Evolutionary conservation across 2,888 invertebrate species (phyloP), one percentile per base, ranked within the genome.

Genomic region (Caenorhabditis macrosperma): DNA sequence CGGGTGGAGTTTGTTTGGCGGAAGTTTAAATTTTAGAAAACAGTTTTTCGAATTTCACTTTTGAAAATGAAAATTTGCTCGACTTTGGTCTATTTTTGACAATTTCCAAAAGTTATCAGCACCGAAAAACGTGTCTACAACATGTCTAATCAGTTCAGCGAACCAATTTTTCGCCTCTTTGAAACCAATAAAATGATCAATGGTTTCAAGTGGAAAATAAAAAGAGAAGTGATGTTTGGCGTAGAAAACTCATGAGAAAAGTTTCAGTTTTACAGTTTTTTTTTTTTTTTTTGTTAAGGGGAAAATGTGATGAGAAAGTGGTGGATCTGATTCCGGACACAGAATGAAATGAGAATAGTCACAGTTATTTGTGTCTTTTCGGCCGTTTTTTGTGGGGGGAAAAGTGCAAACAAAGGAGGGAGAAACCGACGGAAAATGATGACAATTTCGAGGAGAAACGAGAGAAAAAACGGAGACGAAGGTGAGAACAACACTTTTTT

Each of bases 351-450:
- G 38, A 41, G 57, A 60, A 26, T 28, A n/a, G 52, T 41, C 71
- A 71, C 71, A 63, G 44, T 63, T 63, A 63, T 63, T 63, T 63
- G 61, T 71, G 63, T 63, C 61, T 52, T 24, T 28, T 17, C n/a
- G 9, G 33, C 22, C 17, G 22, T 28, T 66, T 61, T 71, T 68
- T 63, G 6, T 7, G 24, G 26, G 60, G 48, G 17, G 68, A 48
- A 68, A 69, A 71, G 63, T 71, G 71, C 71, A 71, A 71, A 71
- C 52, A 71, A 71, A 69, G 50, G 17, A 10, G 33, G 20, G 15
- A 41, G 38, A 48, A 57, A 55, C n/a, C n/a, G n/a, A n/a, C n/a
- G n/a, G 54, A 28, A 60, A 71, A 71, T 35, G 63, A 60, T 71
- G 63, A 71, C 71, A 71, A 71, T 46, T 55, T 7, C 22, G 20